phyloP scores from a whole-genome alignment of 1,140 invertebrate genomes.

The Littorina saxatilis region DNA sequence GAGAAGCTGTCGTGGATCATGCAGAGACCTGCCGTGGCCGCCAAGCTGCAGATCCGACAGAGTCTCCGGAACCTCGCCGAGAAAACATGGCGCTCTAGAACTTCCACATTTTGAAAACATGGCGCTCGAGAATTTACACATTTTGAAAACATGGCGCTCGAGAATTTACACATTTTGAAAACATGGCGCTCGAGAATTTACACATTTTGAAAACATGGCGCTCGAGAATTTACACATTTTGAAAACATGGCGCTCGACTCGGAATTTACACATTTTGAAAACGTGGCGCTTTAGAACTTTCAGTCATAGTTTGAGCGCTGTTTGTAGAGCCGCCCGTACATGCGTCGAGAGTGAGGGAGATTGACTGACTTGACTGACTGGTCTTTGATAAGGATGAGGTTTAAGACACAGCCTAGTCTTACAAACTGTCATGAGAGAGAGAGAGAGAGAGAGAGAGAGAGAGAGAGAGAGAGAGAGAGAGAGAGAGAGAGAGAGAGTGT shows the following conservation, averaged over 20 bases:
- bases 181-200: neutral
- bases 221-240: too few relatives aligned
- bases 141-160: too few relatives aligned
- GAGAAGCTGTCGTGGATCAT: slow-evolving; percentile 68
- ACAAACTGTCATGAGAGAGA: too few relatives aligned
- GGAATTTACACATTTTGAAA: slow-evolving; percentile 34
- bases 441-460: too few relatives aligned
- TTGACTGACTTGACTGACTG: neutral
- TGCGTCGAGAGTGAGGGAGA: neutral
- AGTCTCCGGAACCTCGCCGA: slow-evolving; percentile 65
- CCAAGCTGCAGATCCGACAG: slow-evolving; percentile 67
- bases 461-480: too few relatives aligned
- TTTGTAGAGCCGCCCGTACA: neutral
- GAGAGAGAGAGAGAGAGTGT: too few relatives aligned
- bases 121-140: neutral
- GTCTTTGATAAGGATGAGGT: neutral
- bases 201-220: neutral
- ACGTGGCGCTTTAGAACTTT: slow-evolving; percentile 62
- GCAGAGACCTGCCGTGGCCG: slow-evolving; percentile 62
- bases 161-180: neutral
- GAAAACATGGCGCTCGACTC: too few relatives aligned
- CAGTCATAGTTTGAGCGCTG: slow-evolving; percentile 54
- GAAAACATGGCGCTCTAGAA: slow-evolving; percentile 62
- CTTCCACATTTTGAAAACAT: slow-evolving; percentile 54
- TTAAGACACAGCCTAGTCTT: neutral